phyloP scores from a whole-genome alignment of 2,797 vertebrate genomes.

The Oreonectes daqikongensis region DNA sequence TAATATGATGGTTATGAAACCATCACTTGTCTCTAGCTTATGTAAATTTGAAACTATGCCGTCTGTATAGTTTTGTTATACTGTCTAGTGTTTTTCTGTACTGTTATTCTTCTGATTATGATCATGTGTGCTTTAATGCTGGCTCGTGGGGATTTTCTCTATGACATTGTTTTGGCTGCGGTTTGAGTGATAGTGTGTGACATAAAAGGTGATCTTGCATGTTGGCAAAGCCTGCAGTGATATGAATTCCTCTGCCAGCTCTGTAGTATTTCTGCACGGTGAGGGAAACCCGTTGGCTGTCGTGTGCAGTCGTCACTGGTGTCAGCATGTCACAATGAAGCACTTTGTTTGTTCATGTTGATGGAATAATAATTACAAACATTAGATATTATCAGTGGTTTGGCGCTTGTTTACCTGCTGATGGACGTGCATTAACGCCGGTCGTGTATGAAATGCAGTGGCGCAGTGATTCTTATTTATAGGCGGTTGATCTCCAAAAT shows the following conservation, averaged over 20 bases:
- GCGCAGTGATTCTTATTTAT: background rate
- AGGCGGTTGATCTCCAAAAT: background rate
- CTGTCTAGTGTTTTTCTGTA: background rate
- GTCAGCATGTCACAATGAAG: conserved; percentile 43
- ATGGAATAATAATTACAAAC: conserved; percentile 47
- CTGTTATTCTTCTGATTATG: background rate
- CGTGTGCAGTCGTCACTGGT: conserved; percentile 25
- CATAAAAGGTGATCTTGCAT: background rate
- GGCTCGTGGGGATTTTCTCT: background rate
- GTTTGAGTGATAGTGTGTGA: background rate
- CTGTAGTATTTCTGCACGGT: conserved; percentile 18
- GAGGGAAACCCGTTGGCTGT: conserved; percentile 30
- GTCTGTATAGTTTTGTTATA: background rate
- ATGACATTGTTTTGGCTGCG: background rate
- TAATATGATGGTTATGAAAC: background rate
- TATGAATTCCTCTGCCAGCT: background rate
- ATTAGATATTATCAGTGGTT: conserved; percentile 37
- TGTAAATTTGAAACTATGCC: background rate
- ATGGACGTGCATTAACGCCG: conserved; percentile 23
- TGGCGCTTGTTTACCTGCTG: conserved; percentile 31
- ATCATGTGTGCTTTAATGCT: background rate
- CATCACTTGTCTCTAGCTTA: background rate
- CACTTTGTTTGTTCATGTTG: conserved; percentile 42
- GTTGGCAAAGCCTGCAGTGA: background rate
- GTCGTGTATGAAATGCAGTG: background rate